Conservation (phyloP, 1,140 invertebrate genomes). For the Forficula auricularia region DNA sequence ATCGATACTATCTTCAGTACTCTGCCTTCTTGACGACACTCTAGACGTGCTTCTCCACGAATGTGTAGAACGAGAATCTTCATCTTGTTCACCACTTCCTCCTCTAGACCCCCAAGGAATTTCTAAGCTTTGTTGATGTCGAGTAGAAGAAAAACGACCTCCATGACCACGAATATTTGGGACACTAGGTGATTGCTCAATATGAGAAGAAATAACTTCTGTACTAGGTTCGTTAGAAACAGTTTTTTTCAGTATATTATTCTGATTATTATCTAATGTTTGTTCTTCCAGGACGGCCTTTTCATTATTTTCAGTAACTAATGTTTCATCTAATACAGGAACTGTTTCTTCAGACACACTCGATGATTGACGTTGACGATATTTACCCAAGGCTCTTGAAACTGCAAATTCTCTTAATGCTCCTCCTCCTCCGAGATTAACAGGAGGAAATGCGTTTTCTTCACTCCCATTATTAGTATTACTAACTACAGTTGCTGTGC, state of each 20-base stretch:
- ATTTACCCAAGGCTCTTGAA: conserved; percentile 62
- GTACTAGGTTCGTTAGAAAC: conserved; percentile 7
- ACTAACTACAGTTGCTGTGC: conserved; percentile 29
- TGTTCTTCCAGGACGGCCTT: conserved; percentile 21
- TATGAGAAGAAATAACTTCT: no score
- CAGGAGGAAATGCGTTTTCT: conserved; percentile 30
- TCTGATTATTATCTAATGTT: conserved; percentile 20
- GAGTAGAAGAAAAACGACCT: conserved; percentile 36
- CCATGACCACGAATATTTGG: conserved; percentile 25
- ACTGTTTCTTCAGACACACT: conserved; percentile 36
- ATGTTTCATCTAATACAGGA: conserved; percentile 26
- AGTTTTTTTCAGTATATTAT: conserved; percentile 17
- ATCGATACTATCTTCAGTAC: conserved; percentile 82
- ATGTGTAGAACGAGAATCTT: conserved; percentile 69
- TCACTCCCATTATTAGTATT: conserved; percentile 19
- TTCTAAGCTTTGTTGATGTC: conserved; percentile 61
- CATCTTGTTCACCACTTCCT: conserved; percentile 36
- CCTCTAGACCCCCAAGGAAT: conserved; percentile 44
- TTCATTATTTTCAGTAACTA: conserved; percentile 26
- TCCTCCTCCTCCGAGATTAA: conserved; percentile 37
- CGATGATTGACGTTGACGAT: conserved; percentile 54
- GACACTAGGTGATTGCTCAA: no score
- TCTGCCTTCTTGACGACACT: conserved; percentile 72
- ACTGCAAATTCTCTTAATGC: conserved; percentile 67
- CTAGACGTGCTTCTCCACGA: conserved; percentile 68